Evolutionary conservation across 2,888 invertebrate genomes (phyloP).

Genomic region (Ichneumoninae sp.): DNA sequence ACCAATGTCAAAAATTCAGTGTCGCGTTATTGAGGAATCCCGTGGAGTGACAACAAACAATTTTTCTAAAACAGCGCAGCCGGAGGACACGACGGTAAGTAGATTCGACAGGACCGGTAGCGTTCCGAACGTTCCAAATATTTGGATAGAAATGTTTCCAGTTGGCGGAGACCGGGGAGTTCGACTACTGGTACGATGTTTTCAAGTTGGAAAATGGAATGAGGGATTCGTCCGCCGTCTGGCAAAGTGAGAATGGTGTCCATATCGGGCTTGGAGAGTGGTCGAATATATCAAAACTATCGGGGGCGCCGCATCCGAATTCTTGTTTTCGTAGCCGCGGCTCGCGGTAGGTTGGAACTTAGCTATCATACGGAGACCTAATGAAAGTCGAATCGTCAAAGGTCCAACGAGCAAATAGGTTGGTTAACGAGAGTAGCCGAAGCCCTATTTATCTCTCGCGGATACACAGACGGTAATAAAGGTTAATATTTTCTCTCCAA

Average conservation of each 20-base stretch:
- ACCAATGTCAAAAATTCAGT: conserved; percentile 15
- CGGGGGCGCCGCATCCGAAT: not conserved
- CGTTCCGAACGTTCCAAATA: conserved; percentile 7
- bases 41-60: not conserved
- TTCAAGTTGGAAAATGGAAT: conserved; percentile 15
- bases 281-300: conserved; percentile 14
- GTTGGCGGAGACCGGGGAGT: conserved; percentile 1
- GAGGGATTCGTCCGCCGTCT: not conserved
- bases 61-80: not conserved
- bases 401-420: not conserved
- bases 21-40: not conserved
- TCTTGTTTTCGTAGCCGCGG: conserved; percentile 3
- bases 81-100: conserved; percentile 3
- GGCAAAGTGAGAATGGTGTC: not conserved
- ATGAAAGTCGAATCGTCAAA: not conserved
- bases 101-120: not conserved
- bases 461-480: not conserved
- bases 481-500: too few species aligned
- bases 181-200: not conserved
- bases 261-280: not conserved
- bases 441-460: not conserved
- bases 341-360: not conserved
- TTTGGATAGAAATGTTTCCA: conserved; percentile 38
- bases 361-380: not conserved
- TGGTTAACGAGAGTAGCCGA: not conserved